These are phyloP conservation scores for Helicolenus hilgendorfi DNA, from an alignment of 2,797 vertebrate species.

Conservation along the genomic window DNA sequence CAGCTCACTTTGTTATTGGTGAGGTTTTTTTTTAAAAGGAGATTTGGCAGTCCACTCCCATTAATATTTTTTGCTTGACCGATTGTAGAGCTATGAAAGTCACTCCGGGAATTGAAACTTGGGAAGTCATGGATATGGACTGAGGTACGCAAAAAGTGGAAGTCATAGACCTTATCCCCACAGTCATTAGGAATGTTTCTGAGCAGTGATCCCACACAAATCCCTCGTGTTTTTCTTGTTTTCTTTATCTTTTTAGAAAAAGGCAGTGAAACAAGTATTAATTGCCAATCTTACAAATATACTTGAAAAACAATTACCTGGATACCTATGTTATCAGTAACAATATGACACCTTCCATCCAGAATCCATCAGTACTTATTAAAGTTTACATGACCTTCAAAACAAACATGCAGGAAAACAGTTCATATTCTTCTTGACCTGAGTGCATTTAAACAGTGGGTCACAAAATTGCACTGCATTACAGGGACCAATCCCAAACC, in stretches of 20 bases:
- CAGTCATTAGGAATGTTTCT: conserved; percentile 1
- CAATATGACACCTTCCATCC: neutral
- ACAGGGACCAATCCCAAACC: neutral
- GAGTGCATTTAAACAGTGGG: neutral
- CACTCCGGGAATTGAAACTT: conserved; percentile 47
- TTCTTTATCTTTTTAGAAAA: neutral
- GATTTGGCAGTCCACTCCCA: conserved; percentile 33
- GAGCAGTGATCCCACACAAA: conserved; percentile 3
- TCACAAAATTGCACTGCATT: neutral
- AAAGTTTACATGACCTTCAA: neutral
- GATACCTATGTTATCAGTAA: neutral
- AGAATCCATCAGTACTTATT: no score
- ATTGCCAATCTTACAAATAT: neutral
- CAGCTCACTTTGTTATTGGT: conserved; percentile 38
- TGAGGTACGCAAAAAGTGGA: conserved; percentile 9
- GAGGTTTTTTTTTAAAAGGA: neutral
- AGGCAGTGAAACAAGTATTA: neutral
- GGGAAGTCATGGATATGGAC: conserved; percentile 21
- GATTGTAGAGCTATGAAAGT: conserved; percentile 48
- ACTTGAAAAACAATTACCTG: neutral
- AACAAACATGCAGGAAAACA: neutral
- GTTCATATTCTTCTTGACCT: neutral
- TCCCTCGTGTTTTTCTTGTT: neutral
- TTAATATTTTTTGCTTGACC: conserved; percentile 57
- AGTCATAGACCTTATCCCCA: neutral